phyloP scores from a whole-genome alignment of 2,113 vertebrate species.

The Oncorhynchus clarkii region DNA sequence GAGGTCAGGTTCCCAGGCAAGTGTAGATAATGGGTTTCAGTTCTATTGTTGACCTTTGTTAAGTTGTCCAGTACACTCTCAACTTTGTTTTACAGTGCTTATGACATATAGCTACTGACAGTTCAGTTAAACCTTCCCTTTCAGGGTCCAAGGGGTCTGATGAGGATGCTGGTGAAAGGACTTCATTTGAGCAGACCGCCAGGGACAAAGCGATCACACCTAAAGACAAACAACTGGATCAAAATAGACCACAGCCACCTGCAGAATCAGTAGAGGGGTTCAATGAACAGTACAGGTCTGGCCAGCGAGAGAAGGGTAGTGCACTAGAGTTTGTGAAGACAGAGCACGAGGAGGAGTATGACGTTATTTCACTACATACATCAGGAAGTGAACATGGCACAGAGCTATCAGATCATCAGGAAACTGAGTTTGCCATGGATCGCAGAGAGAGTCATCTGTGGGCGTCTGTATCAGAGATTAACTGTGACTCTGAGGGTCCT shows the following conservation, averaged over 20 bases:
- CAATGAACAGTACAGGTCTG: conserved; percentile 7
- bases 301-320: background rate
- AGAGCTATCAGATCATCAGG: conserved; percentile 4
- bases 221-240: background rate
- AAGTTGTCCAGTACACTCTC: background rate
- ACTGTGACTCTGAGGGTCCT: conserved; percentile 47
- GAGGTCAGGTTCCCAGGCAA: no score
- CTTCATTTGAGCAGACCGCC: conserved; percentile 28
- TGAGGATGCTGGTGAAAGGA: conserved; percentile 31
- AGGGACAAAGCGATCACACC: conserved; percentile 34
- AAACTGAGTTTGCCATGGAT: conserved; percentile 31
- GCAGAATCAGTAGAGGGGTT: conserved; percentile 25
- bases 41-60: no score
- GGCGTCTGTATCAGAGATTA: conserved; percentile 40
- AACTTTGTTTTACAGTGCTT: background rate
- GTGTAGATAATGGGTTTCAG: no score
- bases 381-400: conserved; percentile 18
- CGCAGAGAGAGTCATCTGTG: conserved; percentile 54
- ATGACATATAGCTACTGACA: background rate
- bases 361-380: conserved; percentile 50
- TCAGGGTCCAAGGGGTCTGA: conserved; percentile 38
- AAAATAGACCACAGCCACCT: background rate
- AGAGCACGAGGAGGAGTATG: conserved; percentile 48
- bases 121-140: conserved; percentile 12
- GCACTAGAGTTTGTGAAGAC: conserved; percentile 40